Percentiles rank a stretch among this genome's conserved stretches.
Evolutionary conservation across 2,113 vertebrate genomes (phyloP).

Genomic region (Ancistrus triradiatus): DNA sequence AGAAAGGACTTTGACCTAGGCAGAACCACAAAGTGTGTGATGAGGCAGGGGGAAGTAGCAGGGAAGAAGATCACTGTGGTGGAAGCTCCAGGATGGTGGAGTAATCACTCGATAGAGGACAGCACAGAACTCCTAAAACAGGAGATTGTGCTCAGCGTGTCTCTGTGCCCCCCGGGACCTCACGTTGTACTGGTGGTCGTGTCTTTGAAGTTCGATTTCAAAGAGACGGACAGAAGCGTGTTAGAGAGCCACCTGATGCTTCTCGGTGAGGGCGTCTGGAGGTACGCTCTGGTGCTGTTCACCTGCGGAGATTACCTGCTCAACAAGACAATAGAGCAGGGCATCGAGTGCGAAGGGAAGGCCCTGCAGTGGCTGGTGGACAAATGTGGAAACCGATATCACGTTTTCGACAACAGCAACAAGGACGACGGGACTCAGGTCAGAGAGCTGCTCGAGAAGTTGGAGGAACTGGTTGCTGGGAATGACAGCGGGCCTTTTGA

Average conservation of each 20-base stretch:
- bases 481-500: background rate
- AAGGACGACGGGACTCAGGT: background rate
- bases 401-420: background rate
- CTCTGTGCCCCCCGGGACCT: conserved; percentile 7
- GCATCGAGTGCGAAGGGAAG: background rate
- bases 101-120: background rate
- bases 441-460: background rate
- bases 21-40: background rate
- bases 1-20: background rate
- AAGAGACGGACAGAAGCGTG: background rate
- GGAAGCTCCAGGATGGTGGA: conserved; percentile 5
- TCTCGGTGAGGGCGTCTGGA: background rate
- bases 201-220: background rate
- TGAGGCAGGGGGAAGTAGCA: background rate
- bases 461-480: background rate
- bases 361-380: background rate
- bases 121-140: background rate
- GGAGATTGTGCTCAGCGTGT: conserved; percentile 2
- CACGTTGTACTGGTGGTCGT: background rate
- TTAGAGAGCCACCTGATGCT: background rate
- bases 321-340: background rate
- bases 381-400: conserved; percentile 23
- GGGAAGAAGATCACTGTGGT: background rate
- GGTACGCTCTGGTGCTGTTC: conserved; percentile 11
- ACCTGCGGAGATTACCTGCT: conserved; percentile 3